Base-by-base conservation (phyloP, 2,888 invertebrate species). In the Acheta domesticus region DNA sequence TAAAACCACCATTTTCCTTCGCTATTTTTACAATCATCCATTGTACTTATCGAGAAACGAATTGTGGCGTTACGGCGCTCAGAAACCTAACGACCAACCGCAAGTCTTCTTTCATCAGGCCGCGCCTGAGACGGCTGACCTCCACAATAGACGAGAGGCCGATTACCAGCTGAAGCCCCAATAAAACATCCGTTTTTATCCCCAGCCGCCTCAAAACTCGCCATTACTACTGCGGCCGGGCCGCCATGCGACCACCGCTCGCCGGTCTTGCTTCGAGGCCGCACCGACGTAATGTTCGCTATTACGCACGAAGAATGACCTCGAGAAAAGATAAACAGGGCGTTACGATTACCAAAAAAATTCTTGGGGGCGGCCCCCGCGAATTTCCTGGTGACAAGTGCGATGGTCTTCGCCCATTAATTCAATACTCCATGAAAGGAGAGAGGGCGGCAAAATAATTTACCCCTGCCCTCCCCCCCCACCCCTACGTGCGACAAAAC, bases 311-410 rank as follows among this genome's bases (percentile, higher is more conserved):
- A 62, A 62, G 62, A 62, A 62, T 62, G 62, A n/a, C 16, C 14
- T n/a, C 62, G 62, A 62, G 62, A 62, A 62, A 62, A 62, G 62
- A 62, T 62, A 62, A 62, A 62, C 62, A 62, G n/a, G 62, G 62
- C n/a, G 14, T 62, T 62, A 62, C 62, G 62, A 62, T 62, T 62
- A 62, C n/a, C 62, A 62, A n/a, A 62, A 62, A 62, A 62, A 62
- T 62, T 62, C 62, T n/a, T 62, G 62, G 62, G 62, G 62, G 8
- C 16, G 62, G 62, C 14, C 14, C n/a, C 14, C 14, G 62, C 14
- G 62, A 62, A 62, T 62, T 62, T 62, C 62, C 16, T 4, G 62
- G 62, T 62, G 62, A 62, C n/a, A 62, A 62, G 62, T 62, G 62
- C 16, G 62, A 62, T 62, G 62, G 16, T 62, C 62, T 62, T n/a